Percentiles rank a stretch among this genome's conserved stretches.
Conservation (phyloP, 2,797 vertebrate genomes). For the Myotis pilosus region DNA sequence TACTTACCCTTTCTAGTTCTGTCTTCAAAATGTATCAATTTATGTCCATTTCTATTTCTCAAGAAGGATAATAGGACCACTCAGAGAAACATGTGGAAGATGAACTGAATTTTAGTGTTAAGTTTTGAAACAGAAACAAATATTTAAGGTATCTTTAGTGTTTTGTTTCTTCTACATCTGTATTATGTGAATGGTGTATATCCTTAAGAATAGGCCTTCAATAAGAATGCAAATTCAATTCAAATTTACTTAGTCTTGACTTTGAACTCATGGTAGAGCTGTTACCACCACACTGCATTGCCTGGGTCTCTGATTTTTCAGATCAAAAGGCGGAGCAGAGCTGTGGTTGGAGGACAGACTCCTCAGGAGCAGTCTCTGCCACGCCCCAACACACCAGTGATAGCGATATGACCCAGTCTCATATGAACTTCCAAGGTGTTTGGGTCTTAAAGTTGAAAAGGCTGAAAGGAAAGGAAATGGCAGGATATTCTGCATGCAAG, state of each 20-base stretch:
- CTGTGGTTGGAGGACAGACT: not conserved
- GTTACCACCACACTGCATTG: not conserved
- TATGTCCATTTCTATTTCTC: not conserved
- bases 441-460: not conserved
- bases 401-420: not conserved
- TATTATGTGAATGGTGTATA: not conserved
- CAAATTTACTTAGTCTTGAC: not conserved
- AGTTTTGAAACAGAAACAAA: not conserved
- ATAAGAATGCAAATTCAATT: slow-evolving; percentile 8
- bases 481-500: not conserved
- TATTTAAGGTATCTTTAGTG: not conserved
- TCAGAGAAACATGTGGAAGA: not conserved
- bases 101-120: not conserved
- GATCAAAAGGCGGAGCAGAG: not conserved
- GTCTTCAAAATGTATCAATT: not conserved
- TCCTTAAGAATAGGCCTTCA: not conserved
- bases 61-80: not conserved
- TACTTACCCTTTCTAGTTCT: not conserved
- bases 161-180: not conserved
- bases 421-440: not conserved
- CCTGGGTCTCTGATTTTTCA: not conserved
- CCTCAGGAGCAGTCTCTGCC: not conserved
- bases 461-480: not conserved
- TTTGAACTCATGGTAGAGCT: not conserved
- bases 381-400: not conserved